Evolutionary conservation across 2,113 vertebrate genomes (phyloP).

Genomic region (Pteruthius melanotis): DNA sequence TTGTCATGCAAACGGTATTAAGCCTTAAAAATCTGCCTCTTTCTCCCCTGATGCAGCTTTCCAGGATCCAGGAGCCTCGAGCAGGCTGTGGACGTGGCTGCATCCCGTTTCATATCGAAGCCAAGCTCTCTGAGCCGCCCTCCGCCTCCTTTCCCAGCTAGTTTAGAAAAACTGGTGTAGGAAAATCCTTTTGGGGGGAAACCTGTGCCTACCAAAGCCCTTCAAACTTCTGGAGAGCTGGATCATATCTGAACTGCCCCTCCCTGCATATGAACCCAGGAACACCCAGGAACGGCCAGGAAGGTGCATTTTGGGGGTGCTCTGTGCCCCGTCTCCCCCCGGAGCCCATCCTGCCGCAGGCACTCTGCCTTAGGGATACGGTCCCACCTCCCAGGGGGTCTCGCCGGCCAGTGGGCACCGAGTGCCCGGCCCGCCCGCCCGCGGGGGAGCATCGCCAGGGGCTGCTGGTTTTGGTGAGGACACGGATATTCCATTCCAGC

Average conservation of each 20-base stretch:
- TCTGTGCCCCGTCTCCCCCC: neutral
- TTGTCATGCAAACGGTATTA: neutral
- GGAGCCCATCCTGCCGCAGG: neutral
- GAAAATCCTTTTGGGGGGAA: neutral
- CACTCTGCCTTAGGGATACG: neutral
- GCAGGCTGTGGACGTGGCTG: neutral
- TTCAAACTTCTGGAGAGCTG: neutral
- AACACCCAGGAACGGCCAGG: neutral
- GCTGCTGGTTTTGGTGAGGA: neutral
- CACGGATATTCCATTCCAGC: rapidly evolving
- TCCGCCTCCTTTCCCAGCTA: neutral
- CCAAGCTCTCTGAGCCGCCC: rapidly evolving
- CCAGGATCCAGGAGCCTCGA: neutral
- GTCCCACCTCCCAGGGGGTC: neutral
- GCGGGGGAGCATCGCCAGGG: neutral
- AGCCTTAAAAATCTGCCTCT: neutral
- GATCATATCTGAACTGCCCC: neutral
- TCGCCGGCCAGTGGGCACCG: neutral
- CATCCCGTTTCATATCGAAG: rapidly evolving
- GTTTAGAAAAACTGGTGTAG: neutral
- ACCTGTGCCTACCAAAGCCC: neutral
- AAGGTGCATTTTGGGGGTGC: neutral
- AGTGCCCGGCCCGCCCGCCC: neutral
- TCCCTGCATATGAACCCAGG: rapidly evolving
- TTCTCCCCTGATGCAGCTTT: neutral